phyloP scores from a whole-genome alignment of 2,113 vertebrate species.

The Dryoscopus gambensis region DNA sequence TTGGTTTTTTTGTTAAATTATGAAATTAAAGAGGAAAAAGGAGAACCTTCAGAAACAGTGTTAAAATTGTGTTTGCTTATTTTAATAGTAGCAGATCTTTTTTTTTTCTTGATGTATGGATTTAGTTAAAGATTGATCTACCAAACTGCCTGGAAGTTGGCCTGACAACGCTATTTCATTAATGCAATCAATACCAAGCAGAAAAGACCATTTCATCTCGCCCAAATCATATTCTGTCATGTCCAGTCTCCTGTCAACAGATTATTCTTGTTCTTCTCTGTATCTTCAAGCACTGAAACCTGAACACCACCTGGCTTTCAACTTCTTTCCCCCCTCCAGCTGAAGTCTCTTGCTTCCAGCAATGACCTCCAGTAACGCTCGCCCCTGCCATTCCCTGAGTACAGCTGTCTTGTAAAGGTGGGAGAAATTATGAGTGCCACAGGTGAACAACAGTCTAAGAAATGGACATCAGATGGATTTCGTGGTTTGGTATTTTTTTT shows the following conservation, averaged over 20 bases:
- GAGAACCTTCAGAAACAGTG: conserved; percentile 63
- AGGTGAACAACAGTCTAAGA: conserved; percentile 19
- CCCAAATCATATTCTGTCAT: conserved; percentile 17
- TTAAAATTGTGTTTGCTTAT: conserved; percentile 40
- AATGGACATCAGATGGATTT: neutral
- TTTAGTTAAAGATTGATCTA: conserved; percentile 55
- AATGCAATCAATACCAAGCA: conserved; percentile 47
- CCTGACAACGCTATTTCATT: conserved; percentile 15
- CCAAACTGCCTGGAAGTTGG: conserved; percentile 49
- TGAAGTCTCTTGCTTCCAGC: conserved; percentile 49
- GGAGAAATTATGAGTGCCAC: conserved; percentile 27
- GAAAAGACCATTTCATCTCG: conserved; percentile 47
- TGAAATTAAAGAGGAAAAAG: conserved; percentile 65
- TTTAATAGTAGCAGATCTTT: conserved; percentile 16
- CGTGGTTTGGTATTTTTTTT: neutral
- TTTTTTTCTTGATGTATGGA: conserved; percentile 37
- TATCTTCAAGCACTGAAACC: conserved; percentile 41
- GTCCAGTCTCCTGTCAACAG: neutral
- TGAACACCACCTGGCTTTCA: conserved; percentile 51
- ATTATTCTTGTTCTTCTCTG: neutral
- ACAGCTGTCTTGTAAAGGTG: conserved; percentile 68
- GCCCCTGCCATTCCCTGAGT: conserved; percentile 73
- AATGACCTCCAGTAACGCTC: conserved; percentile 10
- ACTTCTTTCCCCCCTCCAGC: neutral
- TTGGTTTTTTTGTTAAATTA: conserved; percentile 26